phyloP scores from a whole-genome alignment of 2,888 invertebrate species.

The Strigamia maritima region DNA sequence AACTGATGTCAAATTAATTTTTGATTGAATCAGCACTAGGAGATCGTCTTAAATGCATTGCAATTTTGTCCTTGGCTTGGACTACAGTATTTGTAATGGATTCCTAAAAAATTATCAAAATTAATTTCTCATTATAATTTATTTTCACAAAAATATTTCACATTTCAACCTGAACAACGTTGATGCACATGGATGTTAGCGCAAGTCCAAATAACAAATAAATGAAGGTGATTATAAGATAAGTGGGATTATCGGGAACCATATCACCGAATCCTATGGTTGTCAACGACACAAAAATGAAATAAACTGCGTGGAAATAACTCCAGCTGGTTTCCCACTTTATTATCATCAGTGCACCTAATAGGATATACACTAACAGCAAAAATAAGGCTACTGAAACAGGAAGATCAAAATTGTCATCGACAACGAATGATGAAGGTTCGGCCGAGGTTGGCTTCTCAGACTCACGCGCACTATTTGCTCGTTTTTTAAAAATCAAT shows the following conservation, averaged over 20 bases:
- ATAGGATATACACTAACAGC: constrained; percentile 76
- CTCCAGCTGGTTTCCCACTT: constrained; percentile 69
- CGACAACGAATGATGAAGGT: constrained; percentile 64
- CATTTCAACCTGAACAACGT: constrained; percentile 75
- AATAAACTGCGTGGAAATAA: constrained; percentile 93
- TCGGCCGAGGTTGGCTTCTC: background rate
- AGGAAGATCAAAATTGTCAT: constrained; percentile 92
- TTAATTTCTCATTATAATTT: too few species aligned
- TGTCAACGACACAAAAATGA: constrained; percentile 93
- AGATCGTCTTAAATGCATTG: too few species aligned
- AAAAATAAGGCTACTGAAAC: constrained; percentile 82
- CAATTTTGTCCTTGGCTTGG: too few species aligned
- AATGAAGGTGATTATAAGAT: constrained; percentile 86
- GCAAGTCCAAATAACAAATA: constrained; percentile 93
- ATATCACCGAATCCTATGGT: constrained; percentile 91
- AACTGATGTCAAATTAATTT: too few species aligned
- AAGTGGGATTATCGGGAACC: constrained; percentile 80
- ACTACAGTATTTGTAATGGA: too few species aligned
- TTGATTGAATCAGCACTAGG: too few species aligned
- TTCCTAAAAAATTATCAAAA: too few species aligned
- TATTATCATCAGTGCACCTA: constrained; percentile 72
- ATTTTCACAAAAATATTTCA: too few species aligned
- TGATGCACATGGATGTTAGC: constrained; percentile 94
- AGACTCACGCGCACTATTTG: too few species aligned
- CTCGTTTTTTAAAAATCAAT: too few species aligned